Conservation (phyloP, 2,888 invertebrate species). For the Scelioninae gen. 1 region DNA sequence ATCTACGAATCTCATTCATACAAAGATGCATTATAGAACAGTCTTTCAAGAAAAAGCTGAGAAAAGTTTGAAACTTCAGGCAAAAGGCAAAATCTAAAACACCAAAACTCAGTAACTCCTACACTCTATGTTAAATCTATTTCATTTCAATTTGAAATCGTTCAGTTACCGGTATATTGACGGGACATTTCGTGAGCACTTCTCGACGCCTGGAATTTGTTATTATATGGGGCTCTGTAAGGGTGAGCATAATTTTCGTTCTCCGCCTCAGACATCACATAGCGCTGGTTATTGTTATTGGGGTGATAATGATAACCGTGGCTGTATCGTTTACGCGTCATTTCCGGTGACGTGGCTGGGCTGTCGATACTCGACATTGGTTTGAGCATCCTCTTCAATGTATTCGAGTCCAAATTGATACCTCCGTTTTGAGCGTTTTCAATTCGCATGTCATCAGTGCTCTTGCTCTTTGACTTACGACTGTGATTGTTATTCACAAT, state of each 20-base stretch:
- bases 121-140: slow-evolving; percentile 44
- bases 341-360: slow-evolving; percentile 95
- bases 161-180: slow-evolving; percentile 79
- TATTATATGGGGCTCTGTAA: slow-evolving; percentile 79
- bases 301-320: slow-evolving; percentile 85
- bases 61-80: slow-evolving; percentile 47
- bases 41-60: slow-evolving; percentile 29
- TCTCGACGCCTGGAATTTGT: slow-evolving; percentile 85
- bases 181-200: slow-evolving; percentile 90
- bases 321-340: slow-evolving; percentile 92
- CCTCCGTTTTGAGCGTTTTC: slow-evolving; percentile 83
- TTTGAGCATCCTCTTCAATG: slow-evolving; percentile 96
- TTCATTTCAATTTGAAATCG: slow-evolving; percentile 4
- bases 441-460: slow-evolving; percentile 93
- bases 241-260: slow-evolving; percentile 83
- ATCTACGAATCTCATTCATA: slow-evolving; percentile 51
- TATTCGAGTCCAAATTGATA: slow-evolving; percentile 90
- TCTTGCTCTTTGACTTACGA: slow-evolving; percentile 92
- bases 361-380: no score
- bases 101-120: slow-evolving; percentile 50
- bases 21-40: slow-evolving; percentile 61
- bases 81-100: slow-evolving; percentile 67
- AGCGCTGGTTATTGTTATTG: slow-evolving; percentile 84
- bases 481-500: slow-evolving; percentile 84
- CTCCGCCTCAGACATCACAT: slow-evolving; percentile 85